Conservation (phyloP, 2,888 invertebrate genomes). For the Sarcophaga carnaria region DNA sequence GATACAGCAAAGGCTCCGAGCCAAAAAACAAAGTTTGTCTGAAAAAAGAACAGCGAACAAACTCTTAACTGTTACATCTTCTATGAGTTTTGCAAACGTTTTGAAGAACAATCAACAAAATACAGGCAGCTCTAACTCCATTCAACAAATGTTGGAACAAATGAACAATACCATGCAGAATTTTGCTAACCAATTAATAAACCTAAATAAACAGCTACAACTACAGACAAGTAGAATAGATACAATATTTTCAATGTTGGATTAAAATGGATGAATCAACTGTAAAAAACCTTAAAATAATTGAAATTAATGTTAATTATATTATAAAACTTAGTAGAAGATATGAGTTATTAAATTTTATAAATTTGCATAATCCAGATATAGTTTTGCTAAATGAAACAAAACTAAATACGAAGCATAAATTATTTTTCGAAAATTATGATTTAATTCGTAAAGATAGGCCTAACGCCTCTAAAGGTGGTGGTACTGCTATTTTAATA, state of each 20-base stretch:
- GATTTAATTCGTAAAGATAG: not conserved
- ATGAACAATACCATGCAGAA: conserved; percentile 18
- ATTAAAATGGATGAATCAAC: too few relatives aligned
- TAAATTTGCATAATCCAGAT: not conserved
- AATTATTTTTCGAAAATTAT: conserved; percentile 21
- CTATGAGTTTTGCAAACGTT: conserved; percentile 12
- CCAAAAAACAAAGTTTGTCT: not conserved
- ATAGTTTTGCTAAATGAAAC: too few relatives aligned
- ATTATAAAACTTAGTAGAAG: conserved; percentile 29
- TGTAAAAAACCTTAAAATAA: not conserved
- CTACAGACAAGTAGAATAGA: not conserved
- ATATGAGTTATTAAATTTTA: conserved; percentile 18
- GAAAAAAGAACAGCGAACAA: too few relatives aligned
- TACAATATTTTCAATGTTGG: too few relatives aligned
- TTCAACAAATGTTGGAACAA: conserved; percentile 14
- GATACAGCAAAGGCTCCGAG: conserved; percentile 1
- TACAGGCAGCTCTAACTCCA: not conserved
- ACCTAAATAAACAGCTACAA: too few relatives aligned
- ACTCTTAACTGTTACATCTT: too few relatives aligned
- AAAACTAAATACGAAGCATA: not conserved
- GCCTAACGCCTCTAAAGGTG: too few relatives aligned
- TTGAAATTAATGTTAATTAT: not conserved
- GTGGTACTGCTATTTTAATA: too few relatives aligned
- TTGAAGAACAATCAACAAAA: conserved; percentile 11
- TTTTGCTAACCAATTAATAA: not conserved